Evolutionary conservation across 1,140 invertebrate genomes (phyloP), one percentile per base, ranked within the genome.

Genomic region (Hyles euphorbiae): DNA sequence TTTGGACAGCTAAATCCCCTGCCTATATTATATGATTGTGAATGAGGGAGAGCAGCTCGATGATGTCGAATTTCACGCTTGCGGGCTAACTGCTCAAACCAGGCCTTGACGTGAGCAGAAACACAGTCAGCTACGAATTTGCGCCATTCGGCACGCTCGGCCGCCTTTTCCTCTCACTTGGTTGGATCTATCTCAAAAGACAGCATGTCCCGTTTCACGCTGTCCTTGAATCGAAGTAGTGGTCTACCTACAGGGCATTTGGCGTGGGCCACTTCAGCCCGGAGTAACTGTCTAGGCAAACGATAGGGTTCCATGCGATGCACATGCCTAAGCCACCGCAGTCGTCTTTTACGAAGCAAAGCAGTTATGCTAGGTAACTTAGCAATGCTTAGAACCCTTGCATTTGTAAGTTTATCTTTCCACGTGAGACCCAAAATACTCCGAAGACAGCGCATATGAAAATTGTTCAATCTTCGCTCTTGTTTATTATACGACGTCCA

Each of bases 251-350:
- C 34, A 34, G 52, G 33, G 46, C 58, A 49, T n/a, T 49, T 60
- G 3, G 52, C 52, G 11, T 34, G 6, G 8, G 59, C 59, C 10
- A 61, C 43, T 43, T 61, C 10, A 8, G 53, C 40, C 22, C 52
- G 11, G 3, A 61, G 5, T 11, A 53, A 36, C 34, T 46, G 8
- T 10, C 47, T 34, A 3, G 53, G 61, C 3, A 63, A 34, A 22
- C 61, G 56, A 51, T 11, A 4, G 0, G 11, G 0, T 2, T 56
- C 53, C 54, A 60, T 60, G 3, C 59, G 56, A 33, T 60, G 51
- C 44, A 65, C 63, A 36, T 61, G 63, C 43, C 58, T 55, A 6
- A 60, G 54, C 63, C 63, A 61, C 3, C 63, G 55, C 34, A 65
- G 43, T 8, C 53, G 55, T 44, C 59, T 54, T 47, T 66, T 10